Evolutionary conservation across 2,797 vertebrate genomes (phyloP).

Genomic region (Denticeps clupeoides): DNA sequence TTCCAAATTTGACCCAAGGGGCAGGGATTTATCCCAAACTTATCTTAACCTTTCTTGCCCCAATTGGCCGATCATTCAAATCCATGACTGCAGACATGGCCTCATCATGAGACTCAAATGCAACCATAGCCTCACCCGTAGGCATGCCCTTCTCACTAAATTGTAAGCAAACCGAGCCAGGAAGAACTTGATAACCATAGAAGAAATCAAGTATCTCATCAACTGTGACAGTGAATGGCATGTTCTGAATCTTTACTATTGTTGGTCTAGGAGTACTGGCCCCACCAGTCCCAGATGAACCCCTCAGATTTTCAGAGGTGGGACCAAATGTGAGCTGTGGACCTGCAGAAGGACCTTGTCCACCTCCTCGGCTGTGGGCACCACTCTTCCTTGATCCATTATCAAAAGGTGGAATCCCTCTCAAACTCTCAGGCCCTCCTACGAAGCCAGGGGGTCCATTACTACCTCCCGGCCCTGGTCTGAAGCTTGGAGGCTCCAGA

Average conservation of each 20-base stretch:
- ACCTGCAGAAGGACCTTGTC: slow-evolving; percentile 41
- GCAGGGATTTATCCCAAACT: slow-evolving; percentile 68
- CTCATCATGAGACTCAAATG: slow-evolving; percentile 94
- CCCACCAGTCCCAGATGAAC: slow-evolving; percentile 64
- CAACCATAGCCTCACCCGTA: slow-evolving; percentile 97
- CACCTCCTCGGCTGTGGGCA: slow-evolving; percentile 59
- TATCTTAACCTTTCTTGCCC: slow-evolving; percentile 95
- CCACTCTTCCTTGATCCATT: slow-evolving; percentile 57
- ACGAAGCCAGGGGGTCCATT: slow-evolving; percentile 68
- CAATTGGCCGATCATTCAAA: slow-evolving; percentile 95
- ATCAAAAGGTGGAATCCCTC: slow-evolving; percentile 72
- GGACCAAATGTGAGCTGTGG: slow-evolving; percentile 67
- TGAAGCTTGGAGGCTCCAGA: slow-evolving; percentile 81
- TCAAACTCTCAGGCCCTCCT: slow-evolving; percentile 52
- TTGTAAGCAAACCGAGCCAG: slow-evolving; percentile 91
- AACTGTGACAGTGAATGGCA: slow-evolving; percentile 95
- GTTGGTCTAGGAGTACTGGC: slow-evolving; percentile 81
- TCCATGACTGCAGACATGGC: slow-evolving; percentile 91
- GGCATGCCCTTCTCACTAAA: slow-evolving; percentile 94
- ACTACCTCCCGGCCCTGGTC: slow-evolving; percentile 61
- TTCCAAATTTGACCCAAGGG: not conserved
- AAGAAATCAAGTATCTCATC: slow-evolving; percentile 99
- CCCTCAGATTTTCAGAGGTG: slow-evolving; percentile 68
- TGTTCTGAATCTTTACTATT: slow-evolving; percentile 95
- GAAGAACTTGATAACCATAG: slow-evolving; percentile 95